Evolutionary conservation across 2,113 vertebrate species (phyloP).

Genomic region (Vombatus ursinus): DNA sequence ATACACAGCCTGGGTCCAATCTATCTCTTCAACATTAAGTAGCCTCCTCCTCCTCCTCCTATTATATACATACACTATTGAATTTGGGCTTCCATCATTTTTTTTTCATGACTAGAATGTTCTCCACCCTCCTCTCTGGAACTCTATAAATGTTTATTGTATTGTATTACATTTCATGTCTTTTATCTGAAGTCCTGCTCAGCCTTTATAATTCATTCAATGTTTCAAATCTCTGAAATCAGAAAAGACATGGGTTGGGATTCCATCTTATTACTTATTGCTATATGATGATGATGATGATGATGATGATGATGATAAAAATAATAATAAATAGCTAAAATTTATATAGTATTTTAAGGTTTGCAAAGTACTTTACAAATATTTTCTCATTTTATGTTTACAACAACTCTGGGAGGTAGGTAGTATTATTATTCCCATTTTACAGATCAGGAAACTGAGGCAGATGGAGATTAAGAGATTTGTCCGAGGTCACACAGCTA

Average conservation of each 20-base stretch:
- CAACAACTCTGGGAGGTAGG: background rate
- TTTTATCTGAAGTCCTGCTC: too few relatives aligned
- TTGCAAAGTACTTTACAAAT: background rate
- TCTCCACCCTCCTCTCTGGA: background rate
- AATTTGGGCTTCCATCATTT: background rate
- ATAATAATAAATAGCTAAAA: background rate
- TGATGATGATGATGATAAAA: too few relatives aligned
- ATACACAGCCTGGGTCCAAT: constrained; percentile 27
- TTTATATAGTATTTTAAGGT: background rate
- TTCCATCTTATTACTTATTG: background rate
- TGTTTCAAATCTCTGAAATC: background rate
- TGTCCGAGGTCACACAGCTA: background rate
- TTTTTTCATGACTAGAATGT: background rate
- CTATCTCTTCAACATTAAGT: background rate
- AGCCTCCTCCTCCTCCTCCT: background rate
- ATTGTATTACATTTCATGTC: too few relatives aligned
- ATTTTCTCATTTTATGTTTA: too few relatives aligned
- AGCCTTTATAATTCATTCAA: background rate
- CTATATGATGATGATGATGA: background rate
- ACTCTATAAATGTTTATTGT: background rate
- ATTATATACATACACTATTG: background rate
- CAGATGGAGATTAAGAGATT: background rate
- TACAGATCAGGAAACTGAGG: background rate
- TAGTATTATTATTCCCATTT: background rate
- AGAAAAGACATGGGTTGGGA: background rate